Base-by-base conservation (phyloP, 2,113 vertebrate species). In the Limanda limanda region DNA sequence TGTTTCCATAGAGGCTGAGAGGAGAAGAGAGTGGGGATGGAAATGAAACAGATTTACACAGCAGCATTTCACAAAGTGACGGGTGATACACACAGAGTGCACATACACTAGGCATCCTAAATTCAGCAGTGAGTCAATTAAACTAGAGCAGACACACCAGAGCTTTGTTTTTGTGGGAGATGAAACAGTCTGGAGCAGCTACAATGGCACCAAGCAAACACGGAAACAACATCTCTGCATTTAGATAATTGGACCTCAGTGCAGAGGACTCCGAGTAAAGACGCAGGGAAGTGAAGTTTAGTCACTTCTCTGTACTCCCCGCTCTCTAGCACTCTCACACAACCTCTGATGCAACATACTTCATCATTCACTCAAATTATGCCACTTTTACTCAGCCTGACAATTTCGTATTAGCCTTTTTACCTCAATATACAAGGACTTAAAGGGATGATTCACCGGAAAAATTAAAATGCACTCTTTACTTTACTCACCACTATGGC, bases 191-290 rank as follows among this genome's bases (percentile, higher is more conserved):
- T 59, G 48, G 2, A 67, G 47, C 55, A 48, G 56, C 68, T 63
- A 42, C 14, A 73, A 64, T 69, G 21, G 62, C 14, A 2, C 21
- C 23, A 2, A 48, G 11, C 6, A 21, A 63, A 63, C 17, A 3
- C 57, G 45, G 14, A 71, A 62, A 77, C 52, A 7, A 76, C 2
- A 10, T 27, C 57, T 54, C 45, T 23, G 48, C 56, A 24, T 2
- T 31, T 47, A 77, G 14, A 69, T 82, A 67, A 84, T 84, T 84
- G 71, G 74, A 76, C 56, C 52, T 71, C 51, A 71, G 71, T 66
- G 52, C 48, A 25, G 0, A 27, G 20, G 37, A 64, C 11, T 61
- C 15, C 1, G 21, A 27, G 64, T 47, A 0, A 17, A 27, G 54
- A 68, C 20, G 42, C 0, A 1, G 35, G 14, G 40, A 77, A 40